Base-by-base conservation (phyloP, 2,113 vertebrate genomes). In the Lepus timidus region DNA sequence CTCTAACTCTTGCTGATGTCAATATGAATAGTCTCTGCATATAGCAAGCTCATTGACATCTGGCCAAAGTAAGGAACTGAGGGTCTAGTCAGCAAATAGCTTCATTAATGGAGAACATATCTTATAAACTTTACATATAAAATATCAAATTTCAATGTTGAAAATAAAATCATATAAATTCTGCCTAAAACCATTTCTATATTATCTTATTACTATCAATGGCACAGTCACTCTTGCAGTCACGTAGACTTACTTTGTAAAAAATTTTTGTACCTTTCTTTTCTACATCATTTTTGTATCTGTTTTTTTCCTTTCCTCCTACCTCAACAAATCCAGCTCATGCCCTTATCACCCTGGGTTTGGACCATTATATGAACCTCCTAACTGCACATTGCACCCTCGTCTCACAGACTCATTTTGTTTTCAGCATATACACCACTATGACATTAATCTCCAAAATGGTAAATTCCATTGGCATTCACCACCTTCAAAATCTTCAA, bases 41-140 rank as follows among this genome's bases (percentile, higher is more conserved):
- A 33, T 22, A 27, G 64, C 73, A 97, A 92, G 70, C 67, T 93
- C 33, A 68, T 75, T 93, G 51, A 68, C 51, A 36, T 62, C 67
- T 90, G 85, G 51, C 36, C 55, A 44, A 62, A 39, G 36, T 93
- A 88, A 68, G 49, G 52, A 92, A 70, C 88, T 49, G 62, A 39
- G 31, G 44, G 16, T 68, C 78, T 76, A 81, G 67, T 84, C 93
- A 93, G 23, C 23, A 82, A 79, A 81, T 8, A 31, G 73, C 52
- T 87, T 88, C 39, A 67, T n/a, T 82, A 92, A 58, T 22, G n/a
- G 27, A 91, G 20, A 51, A 3, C 44, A 33, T 83, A 71, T 31
- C 31, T 1, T 70, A 36, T 22, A 80, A 80, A 65, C 33, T n/a
- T 73, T 17, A 84, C 31, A 61, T 3, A 78, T 6, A 8, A 93